Percentiles rank a stretch among this genome's conserved stretches.
Conservation (phyloP, 1,140 invertebrate species). For the Tachypleus tridentatus region DNA sequence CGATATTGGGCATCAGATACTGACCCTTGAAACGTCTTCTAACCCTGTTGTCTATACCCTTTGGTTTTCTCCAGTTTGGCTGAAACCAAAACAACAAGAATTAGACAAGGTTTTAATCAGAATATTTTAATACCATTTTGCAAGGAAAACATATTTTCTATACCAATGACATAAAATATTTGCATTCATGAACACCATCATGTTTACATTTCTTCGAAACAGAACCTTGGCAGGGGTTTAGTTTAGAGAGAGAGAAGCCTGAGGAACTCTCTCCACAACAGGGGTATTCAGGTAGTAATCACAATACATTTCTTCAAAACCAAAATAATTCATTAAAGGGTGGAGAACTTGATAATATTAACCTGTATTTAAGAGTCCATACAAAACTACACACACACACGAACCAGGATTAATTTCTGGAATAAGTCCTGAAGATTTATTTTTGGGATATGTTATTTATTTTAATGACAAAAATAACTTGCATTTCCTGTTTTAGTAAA, state of each 20-base stretch:
- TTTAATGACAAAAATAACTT: no score
- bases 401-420: no score
- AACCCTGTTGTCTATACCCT: constrained; percentile 99
- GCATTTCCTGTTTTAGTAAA: no score
- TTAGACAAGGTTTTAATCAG: constrained; percentile 1
- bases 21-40: constrained; percentile 97
- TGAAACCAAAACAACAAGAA: constrained; percentile 35
- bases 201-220: neutral
- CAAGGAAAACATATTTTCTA: neutral
- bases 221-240: neutral
- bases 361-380: no score
- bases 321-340: no score
- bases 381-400: no score
- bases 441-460: no score
- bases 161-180: neutral
- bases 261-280: neutral
- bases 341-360: no score
- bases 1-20: constrained; percentile 97
- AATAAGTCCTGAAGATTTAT: no score
- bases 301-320: no score
- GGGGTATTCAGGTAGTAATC: no score
- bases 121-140: neutral
- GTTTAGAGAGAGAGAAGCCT: neutral
- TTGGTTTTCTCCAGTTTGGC: constrained; percentile 82
- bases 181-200: neutral